These are phyloP conservation scores for Ruditapes philippinarum DNA, from an alignment of 1,140 invertebrate genomes.

Conservation along the genomic window DNA sequence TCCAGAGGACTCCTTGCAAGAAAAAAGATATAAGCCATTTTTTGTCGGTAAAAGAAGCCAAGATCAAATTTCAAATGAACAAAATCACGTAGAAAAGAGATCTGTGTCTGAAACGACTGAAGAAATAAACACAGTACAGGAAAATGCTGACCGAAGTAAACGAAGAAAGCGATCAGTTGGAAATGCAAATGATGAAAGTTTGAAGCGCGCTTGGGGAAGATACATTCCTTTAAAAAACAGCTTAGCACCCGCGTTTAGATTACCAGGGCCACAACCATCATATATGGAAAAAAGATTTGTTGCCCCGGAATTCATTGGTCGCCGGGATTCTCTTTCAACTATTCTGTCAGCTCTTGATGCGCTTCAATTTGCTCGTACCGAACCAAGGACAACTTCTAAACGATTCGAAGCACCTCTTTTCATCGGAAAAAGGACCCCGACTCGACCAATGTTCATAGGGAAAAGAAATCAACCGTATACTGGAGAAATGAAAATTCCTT, in stretches of 20 bases:
- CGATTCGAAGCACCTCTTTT: slow-evolving; percentile 58
- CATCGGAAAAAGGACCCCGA: slow-evolving; percentile 53
- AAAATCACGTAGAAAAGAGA: slow-evolving; percentile 30
- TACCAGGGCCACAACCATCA: neutral
- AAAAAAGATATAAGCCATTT: slow-evolving; percentile 22
- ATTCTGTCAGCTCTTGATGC: slow-evolving; percentile 58
- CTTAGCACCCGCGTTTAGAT: no score
- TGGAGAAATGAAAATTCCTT: neutral
- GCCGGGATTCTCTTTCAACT: slow-evolving; percentile 50
- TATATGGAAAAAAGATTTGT: slow-evolving; percentile 38
- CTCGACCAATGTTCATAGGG: slow-evolving; percentile 40
- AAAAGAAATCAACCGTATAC: slow-evolving; percentile 1
- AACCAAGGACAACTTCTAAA: slow-evolving; percentile 44
- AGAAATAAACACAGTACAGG: neutral
- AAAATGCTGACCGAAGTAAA: neutral
- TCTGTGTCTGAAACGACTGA: neutral
- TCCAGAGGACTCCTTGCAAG: neutral
- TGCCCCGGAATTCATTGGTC: slow-evolving; percentile 48
- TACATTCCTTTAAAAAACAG: slow-evolving; percentile 32
- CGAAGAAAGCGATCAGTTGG: slow-evolving; percentile 44
- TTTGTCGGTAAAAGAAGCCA: slow-evolving; percentile 49
- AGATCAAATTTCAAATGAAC: neutral
- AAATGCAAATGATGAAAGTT: neutral
- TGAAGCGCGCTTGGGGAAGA: slow-evolving; percentile 13
- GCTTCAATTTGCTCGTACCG: slow-evolving; percentile 20